A percentile compares a stretch with the other conserved stretches of the same genome.
Conservation (phyloP, 2,113 vertebrate genomes). For the Ardeotis arabs region DNA sequence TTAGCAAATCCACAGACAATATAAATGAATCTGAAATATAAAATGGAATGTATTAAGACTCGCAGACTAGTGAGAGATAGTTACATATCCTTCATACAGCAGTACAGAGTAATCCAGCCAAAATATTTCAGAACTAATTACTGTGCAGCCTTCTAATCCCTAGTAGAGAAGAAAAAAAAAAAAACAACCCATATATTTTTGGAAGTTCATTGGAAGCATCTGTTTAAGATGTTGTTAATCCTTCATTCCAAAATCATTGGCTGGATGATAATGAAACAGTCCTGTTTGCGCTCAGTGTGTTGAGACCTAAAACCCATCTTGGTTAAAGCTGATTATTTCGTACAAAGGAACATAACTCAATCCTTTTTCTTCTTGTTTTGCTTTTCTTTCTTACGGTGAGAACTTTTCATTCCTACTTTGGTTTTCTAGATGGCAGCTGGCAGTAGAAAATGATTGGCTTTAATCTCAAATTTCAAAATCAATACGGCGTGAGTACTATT, state of each 20-base stretch:
- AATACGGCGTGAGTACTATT: slow-evolving; percentile 10
- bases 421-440: slow-evolving; percentile 5
- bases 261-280: slow-evolving; percentile 53
- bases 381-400: not conserved
- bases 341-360: slow-evolving; percentile 26
- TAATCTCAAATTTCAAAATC: slow-evolving; percentile 64
- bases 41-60: slow-evolving; percentile 10
- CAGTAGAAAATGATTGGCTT: slow-evolving; percentile 25
- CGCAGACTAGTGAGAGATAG: not conserved
- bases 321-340: slow-evolving; percentile 41
- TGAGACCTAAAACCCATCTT: slow-evolving; percentile 35
- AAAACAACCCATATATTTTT: slow-evolving; percentile 19
- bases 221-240: slow-evolving; percentile 65
- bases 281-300: not conserved
- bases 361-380: not conserved
- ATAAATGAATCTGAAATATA: slow-evolving; percentile 34
- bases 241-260: not conserved
- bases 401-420: not conserved
- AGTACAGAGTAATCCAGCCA: slow-evolving; percentile 47
- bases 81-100: slow-evolving; percentile 13
- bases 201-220: slow-evolving; percentile 66
- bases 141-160: slow-evolving; percentile 48
- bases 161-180: not conserved
- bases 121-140: slow-evolving; percentile 66
- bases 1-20: slow-evolving; percentile 60